Percentiles rank a stretch among this genome's conserved stretches.
Evolutionary conservation across 2,888 invertebrate genomes (phyloP).

Genomic region (Smittia sp.): DNA sequence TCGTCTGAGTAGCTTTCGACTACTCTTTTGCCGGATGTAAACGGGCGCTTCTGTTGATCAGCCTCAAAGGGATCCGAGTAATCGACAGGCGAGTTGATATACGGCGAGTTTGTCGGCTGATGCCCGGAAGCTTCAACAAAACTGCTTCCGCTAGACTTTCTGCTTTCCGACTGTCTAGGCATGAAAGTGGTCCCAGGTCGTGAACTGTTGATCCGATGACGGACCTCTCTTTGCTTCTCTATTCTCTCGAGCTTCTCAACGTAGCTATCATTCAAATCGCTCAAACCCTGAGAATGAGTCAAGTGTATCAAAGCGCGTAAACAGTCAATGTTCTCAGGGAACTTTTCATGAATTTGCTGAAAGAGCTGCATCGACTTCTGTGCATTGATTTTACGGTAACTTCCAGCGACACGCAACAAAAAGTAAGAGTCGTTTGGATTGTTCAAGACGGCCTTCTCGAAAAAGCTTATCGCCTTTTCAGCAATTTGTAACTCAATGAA

Average conservation of each 20-base stretch:
- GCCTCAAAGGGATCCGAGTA: conserved; percentile 50
- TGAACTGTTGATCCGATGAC: conserved; percentile 47
- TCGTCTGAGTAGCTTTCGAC: conserved; percentile 40
- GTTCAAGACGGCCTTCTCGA: conserved; percentile 73
- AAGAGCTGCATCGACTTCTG: conserved; percentile 54
- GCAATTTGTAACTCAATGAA: conserved; percentile 84
- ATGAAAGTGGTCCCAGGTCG: conserved; percentile 22
- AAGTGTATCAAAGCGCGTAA: conserved; percentile 61
- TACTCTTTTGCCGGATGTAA: conserved; percentile 29
- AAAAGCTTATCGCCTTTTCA: conserved; percentile 80
- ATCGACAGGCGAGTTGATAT: conserved; percentile 32
- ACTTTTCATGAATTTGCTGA: conserved; percentile 68
- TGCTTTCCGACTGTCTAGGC: conserved; percentile 13
- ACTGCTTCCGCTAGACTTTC: conserved; percentile 28
- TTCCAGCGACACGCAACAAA: conserved; percentile 81
- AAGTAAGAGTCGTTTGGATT: conserved; percentile 80
- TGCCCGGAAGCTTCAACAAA: neutral
- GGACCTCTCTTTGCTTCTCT: conserved; percentile 49
- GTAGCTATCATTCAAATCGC: conserved; percentile 80
- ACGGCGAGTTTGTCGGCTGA: neutral
- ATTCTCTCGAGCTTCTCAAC: conserved; percentile 77
- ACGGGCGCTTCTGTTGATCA: conserved; percentile 26
- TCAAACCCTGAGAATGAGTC: conserved; percentile 69
- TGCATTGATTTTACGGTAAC: conserved; percentile 70
- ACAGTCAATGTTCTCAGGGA: conserved; percentile 95